Evolutionary conservation across 2,113 vertebrate genomes (phyloP).

Genomic region (Crotalus horridus): DNA sequence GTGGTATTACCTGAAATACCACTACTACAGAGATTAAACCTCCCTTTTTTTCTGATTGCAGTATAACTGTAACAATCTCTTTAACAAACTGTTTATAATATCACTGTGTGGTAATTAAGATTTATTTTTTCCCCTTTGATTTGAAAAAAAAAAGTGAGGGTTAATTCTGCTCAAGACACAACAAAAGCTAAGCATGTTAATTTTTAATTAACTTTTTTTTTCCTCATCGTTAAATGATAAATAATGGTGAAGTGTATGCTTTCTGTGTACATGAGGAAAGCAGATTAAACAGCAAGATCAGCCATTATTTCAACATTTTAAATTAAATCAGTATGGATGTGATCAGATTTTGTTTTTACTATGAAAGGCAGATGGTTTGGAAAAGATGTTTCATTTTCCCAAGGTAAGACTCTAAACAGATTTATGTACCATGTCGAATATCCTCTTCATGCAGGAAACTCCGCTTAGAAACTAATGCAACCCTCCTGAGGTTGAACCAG

Average conservation of each 20-base stretch:
- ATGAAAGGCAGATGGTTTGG: slow-evolving; percentile 15
- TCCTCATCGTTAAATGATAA: neutral
- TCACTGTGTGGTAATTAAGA: slow-evolving; percentile 1
- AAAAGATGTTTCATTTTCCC: slow-evolving; percentile 36
- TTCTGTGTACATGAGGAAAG: neutral
- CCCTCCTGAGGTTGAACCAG: slow-evolving; percentile 48
- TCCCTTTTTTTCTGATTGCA: neutral
- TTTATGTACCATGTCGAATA: slow-evolving; percentile 31
- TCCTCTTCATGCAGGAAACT: slow-evolving; percentile 20
- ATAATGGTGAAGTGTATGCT: neutral
- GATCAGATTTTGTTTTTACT: neutral
- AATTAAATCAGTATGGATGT: slow-evolving; percentile 9
- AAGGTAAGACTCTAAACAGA: neutral
- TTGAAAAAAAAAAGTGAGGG: neutral
- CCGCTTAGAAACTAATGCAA: slow-evolving; percentile 33
- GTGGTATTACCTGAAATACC: neutral
- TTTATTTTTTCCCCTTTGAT: slow-evolving; percentile 1
- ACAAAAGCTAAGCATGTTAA: slow-evolving; percentile 9
- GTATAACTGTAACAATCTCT: neutral
- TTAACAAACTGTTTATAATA: slow-evolving; percentile 13
- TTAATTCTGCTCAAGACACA: neutral
- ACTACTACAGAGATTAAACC: neutral
- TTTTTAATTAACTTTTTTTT: neutral
- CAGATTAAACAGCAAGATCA: neutral
- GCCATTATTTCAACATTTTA: slow-evolving; percentile 11